Evolutionary conservation across 2,797 vertebrate species (phyloP), one percentile per base, ranked within the genome.

Genomic region (Aplochiton taeniatus): DNA sequence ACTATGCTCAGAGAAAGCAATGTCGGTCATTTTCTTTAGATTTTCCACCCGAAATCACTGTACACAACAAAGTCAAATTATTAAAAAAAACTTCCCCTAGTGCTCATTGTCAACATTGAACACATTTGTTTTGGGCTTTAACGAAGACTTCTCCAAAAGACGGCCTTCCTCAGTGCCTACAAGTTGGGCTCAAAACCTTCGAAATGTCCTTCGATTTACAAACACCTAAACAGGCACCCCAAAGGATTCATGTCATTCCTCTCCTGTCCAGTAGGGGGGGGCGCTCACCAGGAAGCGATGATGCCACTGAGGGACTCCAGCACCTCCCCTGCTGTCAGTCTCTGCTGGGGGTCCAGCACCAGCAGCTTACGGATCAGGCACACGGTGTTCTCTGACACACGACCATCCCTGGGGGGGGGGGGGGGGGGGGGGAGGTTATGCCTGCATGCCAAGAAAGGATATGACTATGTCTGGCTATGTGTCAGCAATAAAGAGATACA

Each of bases 311-410:
- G 95, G 0, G 96, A 95, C 72, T 98, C 96, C 20, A 99, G 92
- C 77, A 99, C 98, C 49, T 97, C 97, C 0, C 94, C 86, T 20
- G 98, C 98, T 0, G 96, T 95, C 56, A 99, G 92, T 63, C 98
- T 94, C 79, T 98, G 96, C 91, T 98, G 97, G 1, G 97, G 97
- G 77, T 99, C 98, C 69, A 99, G 86, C 72, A 99, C 96, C 65
- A 99, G 90, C 82, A 99, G 93, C 77, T 98, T 99, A 68, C 96
- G 94, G 86, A 99, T 99, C 86, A 99, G 93, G 89, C 96, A 97
- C 84, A 99, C 98, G 0, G 98, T 99, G 91, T 93, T 99, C 76
- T 99, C 98, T 0, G 98, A 99, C 81, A 99, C 97, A 1, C 98
- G 93, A 1, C 97, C 97, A 0, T 99, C 98, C 87, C 97, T 99